These are phyloP conservation scores for Herminia tarsipennalis DNA, from an alignment of 2,888 invertebrate species.

Conservation along the genomic window DNA sequence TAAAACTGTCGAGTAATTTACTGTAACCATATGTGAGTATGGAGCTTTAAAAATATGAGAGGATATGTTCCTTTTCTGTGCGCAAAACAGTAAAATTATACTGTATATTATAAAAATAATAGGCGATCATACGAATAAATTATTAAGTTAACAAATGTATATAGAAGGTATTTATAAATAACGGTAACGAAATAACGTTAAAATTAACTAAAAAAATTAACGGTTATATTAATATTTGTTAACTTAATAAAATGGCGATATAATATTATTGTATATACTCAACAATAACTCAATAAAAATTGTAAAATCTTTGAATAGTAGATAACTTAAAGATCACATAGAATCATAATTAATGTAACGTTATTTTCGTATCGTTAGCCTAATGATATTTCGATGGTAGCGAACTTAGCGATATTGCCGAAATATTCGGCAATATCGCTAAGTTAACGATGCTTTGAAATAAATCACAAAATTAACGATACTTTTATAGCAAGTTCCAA, in stretches of 20 bases:
- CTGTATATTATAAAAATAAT: background rate
- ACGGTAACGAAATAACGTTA: constrained; percentile 7
- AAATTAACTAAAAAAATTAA: constrained; percentile 5
- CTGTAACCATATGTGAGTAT: too few species aligned
- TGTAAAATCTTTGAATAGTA: background rate
- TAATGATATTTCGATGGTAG: constrained; percentile 2
- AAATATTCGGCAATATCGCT: too few species aligned
- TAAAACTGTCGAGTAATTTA: too few species aligned
- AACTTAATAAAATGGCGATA: constrained; percentile 16
- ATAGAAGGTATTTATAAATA: background rate
- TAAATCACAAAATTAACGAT: too few species aligned
- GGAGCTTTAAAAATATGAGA: background rate
- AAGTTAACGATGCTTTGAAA: too few species aligned
- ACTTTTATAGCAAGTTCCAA: too few species aligned
- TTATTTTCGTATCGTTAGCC: background rate
- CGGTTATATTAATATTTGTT: constrained; percentile 5
- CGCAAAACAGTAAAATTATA: background rate
- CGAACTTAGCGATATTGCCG: too few species aligned
- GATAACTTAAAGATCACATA: background rate
- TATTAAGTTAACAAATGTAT: constrained; percentile 12
- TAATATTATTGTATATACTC: background rate
- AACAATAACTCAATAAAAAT: constrained; percentile 2
- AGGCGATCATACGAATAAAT: constrained; percentile 8
- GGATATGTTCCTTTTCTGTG: constrained; percentile 6
- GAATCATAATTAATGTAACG: background rate